A percentile compares a stretch with the other conserved stretches of the same genome.
These are phyloP conservation scores for Chaetophractus vellerosus DNA, from an alignment of 2,797 vertebrate genomes.

Conservation along the genomic window DNA sequence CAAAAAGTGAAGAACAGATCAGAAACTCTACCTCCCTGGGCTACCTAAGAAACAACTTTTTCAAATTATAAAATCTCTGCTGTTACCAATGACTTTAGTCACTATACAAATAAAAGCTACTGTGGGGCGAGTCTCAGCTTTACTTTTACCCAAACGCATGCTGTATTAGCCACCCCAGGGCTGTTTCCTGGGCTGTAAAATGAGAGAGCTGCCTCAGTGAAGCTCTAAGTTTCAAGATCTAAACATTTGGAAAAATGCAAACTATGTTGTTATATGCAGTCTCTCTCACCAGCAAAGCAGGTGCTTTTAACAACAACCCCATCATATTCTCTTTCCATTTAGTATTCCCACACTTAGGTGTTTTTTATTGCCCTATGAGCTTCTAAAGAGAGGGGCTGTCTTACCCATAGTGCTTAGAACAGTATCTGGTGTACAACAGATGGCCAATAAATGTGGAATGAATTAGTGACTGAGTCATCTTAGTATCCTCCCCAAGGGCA, in stretches of 20 bases:
- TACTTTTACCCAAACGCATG: neutral
- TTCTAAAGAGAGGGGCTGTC: neutral
- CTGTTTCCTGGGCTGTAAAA: neutral
- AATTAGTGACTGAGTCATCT: neutral
- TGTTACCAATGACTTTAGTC: neutral
- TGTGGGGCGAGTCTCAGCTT: neutral
- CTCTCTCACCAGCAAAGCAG: slow-evolving; percentile 26
- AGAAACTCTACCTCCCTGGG: neutral
- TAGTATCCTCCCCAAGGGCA: neutral
- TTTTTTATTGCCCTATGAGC: neutral
- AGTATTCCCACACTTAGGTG: neutral
- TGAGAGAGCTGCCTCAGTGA: neutral
- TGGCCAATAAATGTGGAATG: neutral
- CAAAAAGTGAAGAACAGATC: neutral
- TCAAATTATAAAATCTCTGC: neutral
- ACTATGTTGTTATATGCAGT: no score
- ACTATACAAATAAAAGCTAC: neutral
- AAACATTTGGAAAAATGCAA: neutral
- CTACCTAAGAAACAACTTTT: neutral
- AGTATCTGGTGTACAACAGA: neutral
- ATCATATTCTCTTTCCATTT: neutral
- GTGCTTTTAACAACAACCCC: neutral
- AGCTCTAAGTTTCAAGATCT: neutral
- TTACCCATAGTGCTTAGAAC: neutral
- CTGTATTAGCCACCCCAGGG: neutral